Evolutionary conservation across 53 echinoderm and acorn worm genomes (phyloP).

Genomic region (Hippasteria phrygiana): DNA sequence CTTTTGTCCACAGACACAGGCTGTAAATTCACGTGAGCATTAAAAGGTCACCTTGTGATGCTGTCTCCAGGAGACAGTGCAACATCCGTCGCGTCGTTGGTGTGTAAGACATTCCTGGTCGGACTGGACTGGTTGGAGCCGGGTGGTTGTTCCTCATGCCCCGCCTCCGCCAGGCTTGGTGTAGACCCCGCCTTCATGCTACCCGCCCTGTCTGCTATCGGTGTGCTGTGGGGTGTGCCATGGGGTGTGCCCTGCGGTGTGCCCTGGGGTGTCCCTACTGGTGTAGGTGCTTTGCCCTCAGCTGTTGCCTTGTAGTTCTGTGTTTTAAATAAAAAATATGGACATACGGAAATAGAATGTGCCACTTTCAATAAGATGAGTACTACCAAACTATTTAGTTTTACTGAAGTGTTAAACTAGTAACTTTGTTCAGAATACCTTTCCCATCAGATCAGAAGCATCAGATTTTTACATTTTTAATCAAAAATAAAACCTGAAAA

Average conservation of each 20-base stretch:
- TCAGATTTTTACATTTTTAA: no score
- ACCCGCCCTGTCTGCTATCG: slow-evolving; percentile 37
- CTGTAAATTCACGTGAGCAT: no score
- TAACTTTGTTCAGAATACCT: no score
- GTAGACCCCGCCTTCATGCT: slow-evolving; percentile 17
- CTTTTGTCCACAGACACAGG: no score
- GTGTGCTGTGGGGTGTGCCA: slow-evolving; percentile 79
- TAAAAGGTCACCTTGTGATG: slow-evolving; percentile 45
- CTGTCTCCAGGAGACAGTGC: slow-evolving; percentile 9
- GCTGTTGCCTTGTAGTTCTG: slow-evolving; percentile 78
- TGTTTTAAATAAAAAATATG: not conserved
- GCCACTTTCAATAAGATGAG: not conserved
- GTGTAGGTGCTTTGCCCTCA: slow-evolving; percentile 69
- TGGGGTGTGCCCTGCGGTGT: slow-evolving; percentile 77
- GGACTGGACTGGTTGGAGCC: slow-evolving; percentile 52
- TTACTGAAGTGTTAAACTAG: no score
- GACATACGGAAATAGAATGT: not conserved
- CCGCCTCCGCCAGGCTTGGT: slow-evolving; percentile 36
- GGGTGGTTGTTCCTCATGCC: slow-evolving; percentile 34
- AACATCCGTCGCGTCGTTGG: not conserved
- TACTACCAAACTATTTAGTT: no score
- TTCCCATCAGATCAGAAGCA: no score
- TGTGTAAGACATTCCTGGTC: not conserved
- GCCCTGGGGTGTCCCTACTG: slow-evolving; percentile 54
- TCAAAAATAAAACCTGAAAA: no score